These are phyloP conservation scores for Pampusana beccarii DNA, from an alignment of 2,113 vertebrate genomes.

Conservation along the genomic window DNA sequence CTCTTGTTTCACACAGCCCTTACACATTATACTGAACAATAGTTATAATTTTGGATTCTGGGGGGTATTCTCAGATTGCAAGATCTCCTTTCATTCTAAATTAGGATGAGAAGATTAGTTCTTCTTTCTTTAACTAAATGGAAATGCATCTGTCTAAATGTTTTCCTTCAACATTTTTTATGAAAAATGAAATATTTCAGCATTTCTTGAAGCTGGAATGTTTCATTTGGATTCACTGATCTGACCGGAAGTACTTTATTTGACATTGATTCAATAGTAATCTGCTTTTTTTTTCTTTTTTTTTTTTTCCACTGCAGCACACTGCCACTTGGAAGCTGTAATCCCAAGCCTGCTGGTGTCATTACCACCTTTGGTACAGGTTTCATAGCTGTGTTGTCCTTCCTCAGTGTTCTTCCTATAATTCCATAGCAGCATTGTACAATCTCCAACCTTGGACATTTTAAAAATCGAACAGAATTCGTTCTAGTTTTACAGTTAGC, in stretches of 20 bases:
- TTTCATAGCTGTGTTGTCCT: not conserved
- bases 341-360: not conserved
- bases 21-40: not conserved
- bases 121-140: not conserved
- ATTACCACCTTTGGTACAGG: not conserved
- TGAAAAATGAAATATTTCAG: not conserved
- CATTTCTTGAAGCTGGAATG: slow-evolving; percentile 27
- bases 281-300: not conserved
- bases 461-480: not conserved
- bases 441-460: not conserved
- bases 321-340: not conserved
- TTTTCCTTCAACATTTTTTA: not conserved
- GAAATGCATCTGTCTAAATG: slow-evolving; percentile 57
- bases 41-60: not conserved
- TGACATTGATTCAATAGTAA: not conserved
- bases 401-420: not conserved
- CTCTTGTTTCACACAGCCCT: not conserved
- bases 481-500: not conserved
- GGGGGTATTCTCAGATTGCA: not conserved
- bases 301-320: not conserved
- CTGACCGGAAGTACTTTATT: slow-evolving; percentile 48
- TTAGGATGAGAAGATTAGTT: not conserved
- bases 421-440: not conserved
- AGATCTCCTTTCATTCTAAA: not conserved
- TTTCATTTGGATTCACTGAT: slow-evolving; percentile 41